phyloP scores from a whole-genome alignment of 2,113 vertebrate species.

The Serilophus lunatus region DNA sequence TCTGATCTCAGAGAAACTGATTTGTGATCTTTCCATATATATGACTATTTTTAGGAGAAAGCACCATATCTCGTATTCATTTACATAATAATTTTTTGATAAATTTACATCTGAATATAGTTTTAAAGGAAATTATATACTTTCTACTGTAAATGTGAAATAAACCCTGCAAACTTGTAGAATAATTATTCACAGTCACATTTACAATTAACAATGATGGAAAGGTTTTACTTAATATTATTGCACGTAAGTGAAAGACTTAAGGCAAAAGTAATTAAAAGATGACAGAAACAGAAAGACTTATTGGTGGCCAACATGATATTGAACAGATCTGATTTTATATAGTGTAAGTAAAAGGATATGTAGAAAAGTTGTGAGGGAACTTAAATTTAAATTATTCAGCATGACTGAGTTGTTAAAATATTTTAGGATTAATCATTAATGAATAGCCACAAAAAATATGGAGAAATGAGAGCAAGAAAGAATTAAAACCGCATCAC shows the following conservation, averaged over 20 bases:
- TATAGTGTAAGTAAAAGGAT: neutral
- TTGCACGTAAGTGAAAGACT: conserved; percentile 12
- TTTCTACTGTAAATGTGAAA: neutral
- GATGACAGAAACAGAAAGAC: conserved; percentile 16
- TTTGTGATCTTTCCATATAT: neutral
- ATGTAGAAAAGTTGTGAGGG: neutral
- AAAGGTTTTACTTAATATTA: conserved; percentile 42
- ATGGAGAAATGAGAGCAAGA: neutral
- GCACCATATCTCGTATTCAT: neutral
- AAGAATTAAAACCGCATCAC: neutral
- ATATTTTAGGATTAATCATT: conserved; percentile 38
- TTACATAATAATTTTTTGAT: neutral
- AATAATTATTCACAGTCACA: conserved; percentile 54
- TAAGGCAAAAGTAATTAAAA: conserved; percentile 38
- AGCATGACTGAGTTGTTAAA: neutral
- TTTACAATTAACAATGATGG: conserved; percentile 47
- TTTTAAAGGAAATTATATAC: neutral
- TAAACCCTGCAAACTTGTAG: neutral
- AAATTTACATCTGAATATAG: neutral
- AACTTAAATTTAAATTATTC: conserved; percentile 14
- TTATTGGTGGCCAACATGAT: neutral
- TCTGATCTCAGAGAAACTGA: neutral
- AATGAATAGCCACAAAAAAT: neutral
- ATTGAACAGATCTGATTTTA: neutral
- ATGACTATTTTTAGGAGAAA: neutral